These are phyloP conservation scores for Trachythela sp. DNA, from an alignment of 64 coral and sea anemone genomes.

Conservation along the genomic window DNA sequence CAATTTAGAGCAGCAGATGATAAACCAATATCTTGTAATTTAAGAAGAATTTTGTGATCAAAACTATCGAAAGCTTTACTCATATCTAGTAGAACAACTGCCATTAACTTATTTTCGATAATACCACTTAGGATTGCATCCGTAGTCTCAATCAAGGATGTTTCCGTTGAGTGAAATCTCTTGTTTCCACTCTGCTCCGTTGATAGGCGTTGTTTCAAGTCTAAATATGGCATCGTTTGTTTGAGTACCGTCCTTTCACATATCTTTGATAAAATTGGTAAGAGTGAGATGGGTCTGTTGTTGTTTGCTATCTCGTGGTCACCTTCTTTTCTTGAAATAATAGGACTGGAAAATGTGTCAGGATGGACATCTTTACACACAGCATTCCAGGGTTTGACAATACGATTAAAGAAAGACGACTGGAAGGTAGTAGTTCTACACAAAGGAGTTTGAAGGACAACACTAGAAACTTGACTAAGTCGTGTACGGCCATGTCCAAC, in stretches of 20 bases:
- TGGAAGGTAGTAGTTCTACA: too few relatives aligned
- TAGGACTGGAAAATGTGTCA: too few relatives aligned
- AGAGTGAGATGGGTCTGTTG: too few relatives aligned
- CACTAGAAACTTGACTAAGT: too few relatives aligned
- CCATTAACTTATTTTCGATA: neutral
- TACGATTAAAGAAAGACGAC: too few relatives aligned
- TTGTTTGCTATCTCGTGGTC: slow-evolving; percentile 13
- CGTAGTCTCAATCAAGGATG: neutral
- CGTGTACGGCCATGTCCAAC: too few relatives aligned
- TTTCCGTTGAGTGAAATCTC: neutral
- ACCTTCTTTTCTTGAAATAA: too few relatives aligned
- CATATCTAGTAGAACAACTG: neutral
- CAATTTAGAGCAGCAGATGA: neutral
- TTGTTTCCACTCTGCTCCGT: neutral
- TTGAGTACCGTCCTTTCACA: too few relatives aligned
- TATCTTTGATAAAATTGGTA: too few relatives aligned
- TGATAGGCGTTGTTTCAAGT: neutral
- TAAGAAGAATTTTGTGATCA: neutral
- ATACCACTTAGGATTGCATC: neutral
- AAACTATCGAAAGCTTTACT: neutral
- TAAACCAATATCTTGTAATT: neutral
- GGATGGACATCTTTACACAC: too few relatives aligned
- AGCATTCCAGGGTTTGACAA: too few relatives aligned
- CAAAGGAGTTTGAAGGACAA: too few relatives aligned
- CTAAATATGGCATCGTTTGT: slow-evolving; percentile 31